These are phyloP conservation scores for Ectemnius cavifrons DNA, from an alignment of 2,888 invertebrate genomes.

Conservation along the genomic window DNA sequence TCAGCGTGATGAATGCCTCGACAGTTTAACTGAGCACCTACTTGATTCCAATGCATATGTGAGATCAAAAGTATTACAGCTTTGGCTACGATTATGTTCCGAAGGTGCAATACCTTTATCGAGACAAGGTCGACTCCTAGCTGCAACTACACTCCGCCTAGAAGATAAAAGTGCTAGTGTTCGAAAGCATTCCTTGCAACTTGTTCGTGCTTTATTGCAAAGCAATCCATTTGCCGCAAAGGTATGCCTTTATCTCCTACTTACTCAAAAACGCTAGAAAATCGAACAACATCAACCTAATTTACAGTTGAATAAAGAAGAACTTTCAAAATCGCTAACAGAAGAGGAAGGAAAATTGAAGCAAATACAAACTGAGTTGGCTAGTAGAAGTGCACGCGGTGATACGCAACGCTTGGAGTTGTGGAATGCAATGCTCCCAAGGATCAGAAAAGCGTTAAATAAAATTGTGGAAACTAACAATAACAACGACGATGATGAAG, in stretches of 20 bases:
- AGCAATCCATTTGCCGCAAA: conserved; percentile 92
- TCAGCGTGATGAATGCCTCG: conserved; percentile 88
- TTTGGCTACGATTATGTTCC: conserved; percentile 89
- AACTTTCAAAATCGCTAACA: conserved; percentile 82
- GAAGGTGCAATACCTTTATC: conserved; percentile 88
- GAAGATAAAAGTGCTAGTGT: conserved; percentile 91
- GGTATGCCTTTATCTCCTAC: conserved; percentile 75
- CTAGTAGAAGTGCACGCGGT: conserved; percentile 65
- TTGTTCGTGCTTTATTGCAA: conserved; percentile 88
- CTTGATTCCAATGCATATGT: conserved; percentile 92
- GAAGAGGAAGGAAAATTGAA: conserved; percentile 83
- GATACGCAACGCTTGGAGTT: conserved; percentile 68
- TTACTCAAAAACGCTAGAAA: neutral
- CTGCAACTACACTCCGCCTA: conserved; percentile 85
- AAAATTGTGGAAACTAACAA: conserved; percentile 39
- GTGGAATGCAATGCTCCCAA: conserved; percentile 67
- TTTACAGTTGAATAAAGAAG: conserved; percentile 78
- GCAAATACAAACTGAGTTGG: conserved; percentile 72
- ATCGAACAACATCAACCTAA: neutral
- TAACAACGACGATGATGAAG: neutral
- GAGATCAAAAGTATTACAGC: conserved; percentile 89
- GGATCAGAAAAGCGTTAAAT: conserved; percentile 67
- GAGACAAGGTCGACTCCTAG: conserved; percentile 84
- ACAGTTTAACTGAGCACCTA: conserved; percentile 89
- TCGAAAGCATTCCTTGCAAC: conserved; percentile 89